Conservation (phyloP, 2,888 invertebrate species). For the Diogma glabrata region DNA sequence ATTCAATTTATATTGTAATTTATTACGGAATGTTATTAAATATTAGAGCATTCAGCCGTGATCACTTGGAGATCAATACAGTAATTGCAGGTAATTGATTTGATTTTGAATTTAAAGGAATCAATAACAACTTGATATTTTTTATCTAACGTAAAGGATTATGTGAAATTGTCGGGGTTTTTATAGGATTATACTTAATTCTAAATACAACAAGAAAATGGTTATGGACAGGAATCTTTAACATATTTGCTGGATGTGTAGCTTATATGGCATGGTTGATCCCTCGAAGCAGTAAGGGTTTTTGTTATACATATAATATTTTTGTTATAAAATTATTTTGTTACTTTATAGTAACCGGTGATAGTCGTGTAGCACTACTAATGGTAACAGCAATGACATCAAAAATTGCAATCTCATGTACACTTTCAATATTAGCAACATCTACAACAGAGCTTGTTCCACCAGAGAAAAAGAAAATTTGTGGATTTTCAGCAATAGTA, state of each 20-base stretch:
- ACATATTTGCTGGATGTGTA: slow-evolving; percentile 31
- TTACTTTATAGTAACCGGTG: slow-evolving; percentile 30
- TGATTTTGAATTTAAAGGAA: no score
- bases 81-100: slow-evolving; percentile 32
- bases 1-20: slow-evolving; percentile 36
- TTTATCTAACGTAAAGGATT: no score
- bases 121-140: no score
- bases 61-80: slow-evolving; percentile 36
- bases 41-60: slow-evolving; percentile 37
- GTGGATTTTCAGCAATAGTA: slow-evolving; percentile 34
- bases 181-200: slow-evolving; percentile 33
- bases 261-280: slow-evolving; percentile 35
- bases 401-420: slow-evolving; percentile 36
- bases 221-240: slow-evolving; percentile 34
- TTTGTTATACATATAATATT: no score
- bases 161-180: slow-evolving; percentile 35
- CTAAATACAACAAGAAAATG: slow-evolving; percentile 32
- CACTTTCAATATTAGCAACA: slow-evolving; percentile 35
- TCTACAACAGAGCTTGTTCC: slow-evolving; percentile 36
- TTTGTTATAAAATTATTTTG: no score
- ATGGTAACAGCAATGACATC: slow-evolving; percentile 37
- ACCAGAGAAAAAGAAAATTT: slow-evolving; percentile 32
- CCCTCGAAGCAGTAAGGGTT: slow-evolving; percentile 26
- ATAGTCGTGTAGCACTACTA: slow-evolving; percentile 29
- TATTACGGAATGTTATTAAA: slow-evolving; percentile 40